Conservation (phyloP, 2,797 vertebrate genomes). For the Sarcoramphus papa region DNA sequence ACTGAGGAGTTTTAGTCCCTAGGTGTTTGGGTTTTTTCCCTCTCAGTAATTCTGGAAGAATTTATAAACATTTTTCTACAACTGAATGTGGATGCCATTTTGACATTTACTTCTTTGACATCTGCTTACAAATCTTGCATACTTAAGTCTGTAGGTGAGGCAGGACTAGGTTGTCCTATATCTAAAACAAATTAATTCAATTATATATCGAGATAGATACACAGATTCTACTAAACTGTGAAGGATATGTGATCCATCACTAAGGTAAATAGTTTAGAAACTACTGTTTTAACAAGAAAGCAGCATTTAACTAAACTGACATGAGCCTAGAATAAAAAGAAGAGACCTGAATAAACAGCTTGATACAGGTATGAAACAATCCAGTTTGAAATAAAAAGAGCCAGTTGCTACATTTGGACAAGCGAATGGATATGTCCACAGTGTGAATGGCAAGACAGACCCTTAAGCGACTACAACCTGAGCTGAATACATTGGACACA, state of each 20-base stretch:
- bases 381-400: not conserved
- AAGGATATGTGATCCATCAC: not conserved
- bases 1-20: not conserved
- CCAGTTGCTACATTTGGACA: not conserved
- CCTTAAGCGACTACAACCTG: not conserved
- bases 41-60: not conserved
- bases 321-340: not conserved
- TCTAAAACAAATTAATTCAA: not conserved
- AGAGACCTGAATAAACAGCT: not conserved
- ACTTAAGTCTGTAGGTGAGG: not conserved
- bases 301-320: not conserved
- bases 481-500: not conserved
- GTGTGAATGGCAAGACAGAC: not conserved
- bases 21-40: rapidly evolving
- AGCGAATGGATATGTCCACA: not conserved
- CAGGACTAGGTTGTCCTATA: not conserved
- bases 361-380: not conserved
- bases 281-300: not conserved
- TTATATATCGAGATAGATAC: not conserved
- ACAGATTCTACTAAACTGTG: not conserved
- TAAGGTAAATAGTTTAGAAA: not conserved
- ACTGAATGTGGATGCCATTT: not conserved
- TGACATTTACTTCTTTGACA: not conserved
- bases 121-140: not conserved
- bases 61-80: not conserved